A percentile compares a stretch with the other conserved stretches of the same genome.
These are phyloP conservation scores for Pollenia griseotomentosa DNA, from an alignment of 2,888 invertebrate genomes.

Conservation along the genomic window DNA sequence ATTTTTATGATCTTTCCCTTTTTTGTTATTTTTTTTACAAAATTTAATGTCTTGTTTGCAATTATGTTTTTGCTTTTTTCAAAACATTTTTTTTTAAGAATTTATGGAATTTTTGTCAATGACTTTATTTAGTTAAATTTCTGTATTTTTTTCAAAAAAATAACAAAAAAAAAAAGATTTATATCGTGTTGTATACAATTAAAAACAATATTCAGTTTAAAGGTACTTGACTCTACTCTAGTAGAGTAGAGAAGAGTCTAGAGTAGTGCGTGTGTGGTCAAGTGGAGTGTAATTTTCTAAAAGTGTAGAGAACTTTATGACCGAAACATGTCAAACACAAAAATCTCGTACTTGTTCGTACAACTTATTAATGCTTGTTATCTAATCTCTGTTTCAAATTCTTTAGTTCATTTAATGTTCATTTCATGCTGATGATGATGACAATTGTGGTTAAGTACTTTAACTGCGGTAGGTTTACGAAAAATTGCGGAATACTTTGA, in stretches of 20 bases:
- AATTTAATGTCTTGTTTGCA: constrained; percentile 48
- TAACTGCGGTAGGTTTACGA: constrained; percentile 70
- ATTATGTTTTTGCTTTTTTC: constrained; percentile 43
- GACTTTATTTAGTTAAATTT: constrained; percentile 53
- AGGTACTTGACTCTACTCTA: constrained; percentile 62
- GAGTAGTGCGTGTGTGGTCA: constrained; percentile 62
- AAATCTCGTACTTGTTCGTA: not conserved
- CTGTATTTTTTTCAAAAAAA: constrained; percentile 1
- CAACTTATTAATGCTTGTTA: not conserved
- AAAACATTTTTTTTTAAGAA: constrained; percentile 23
- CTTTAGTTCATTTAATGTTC: constrained; percentile 24
- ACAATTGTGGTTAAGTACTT: constrained; percentile 67
- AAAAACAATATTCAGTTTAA: constrained; percentile 25
- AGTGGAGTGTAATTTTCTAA: constrained; percentile 24
- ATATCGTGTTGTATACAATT: constrained; percentile 51
- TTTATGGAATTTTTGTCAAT: constrained; percentile 67
- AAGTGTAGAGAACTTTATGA: constrained; percentile 62
- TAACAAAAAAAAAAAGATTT: constrained; percentile 51
- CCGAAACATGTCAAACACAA: constrained; percentile 66
- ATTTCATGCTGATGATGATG: constrained; percentile 53
- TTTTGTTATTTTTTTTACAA: not conserved
- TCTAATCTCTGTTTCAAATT: constrained; percentile 57
- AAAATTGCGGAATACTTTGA: constrained; percentile 40
- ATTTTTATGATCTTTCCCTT: constrained; percentile 27
- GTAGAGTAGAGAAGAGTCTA: not conserved